Evolutionary conservation across 64 coral and sea anemone genomes (phyloP), one percentile per base, ranked within the genome.

Genomic region (Platygyra sinensis): DNA sequence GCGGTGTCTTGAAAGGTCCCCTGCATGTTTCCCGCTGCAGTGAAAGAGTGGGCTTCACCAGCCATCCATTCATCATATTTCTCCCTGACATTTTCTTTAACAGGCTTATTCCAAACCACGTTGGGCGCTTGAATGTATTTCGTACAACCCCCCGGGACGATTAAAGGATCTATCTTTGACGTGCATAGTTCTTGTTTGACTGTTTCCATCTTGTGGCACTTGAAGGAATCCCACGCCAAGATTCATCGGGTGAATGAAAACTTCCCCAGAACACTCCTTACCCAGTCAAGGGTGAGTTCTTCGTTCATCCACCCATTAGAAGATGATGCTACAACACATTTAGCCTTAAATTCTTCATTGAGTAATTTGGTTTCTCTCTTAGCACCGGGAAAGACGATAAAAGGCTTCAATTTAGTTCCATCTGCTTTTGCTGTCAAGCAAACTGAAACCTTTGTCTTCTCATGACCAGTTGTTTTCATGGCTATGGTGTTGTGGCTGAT

Each of bases 31-130:
- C 76, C 90, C 74, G 83, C 83, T 86, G 81, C 81, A 86, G 80
- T 86, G 72, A 92, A 86, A 92, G 90, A 92, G 90, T 92, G 90
- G 90, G 90, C 90, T 92, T 92, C 82, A 92, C 90, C 90, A 92
- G 90, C 90, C 90, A 92, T 86, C 90, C 72, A 86, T 92, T 92
- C 90, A 92, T 92, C 90, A 86, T 92, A 86, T 71, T 92, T 92
- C 90, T 79, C 80, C 25, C 51, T 91, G 89, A 91, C 89, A 91
- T 91, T 82, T 90, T 32, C 82, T 86, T 83, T 83, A 83, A 83
- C 64, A 63, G 80, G 80, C 80, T 83, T 83, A 83, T 83, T 83
- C 80, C 80, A 83, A 83, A 63, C 80, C 55, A 62, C 80, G 80
- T 83, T 59, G 80, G 80, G 80, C 62, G 60, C 80, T 83, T 63